phyloP scores from a whole-genome alignment of 1,140 invertebrate genomes.

The Coptotermes formosanus region DNA sequence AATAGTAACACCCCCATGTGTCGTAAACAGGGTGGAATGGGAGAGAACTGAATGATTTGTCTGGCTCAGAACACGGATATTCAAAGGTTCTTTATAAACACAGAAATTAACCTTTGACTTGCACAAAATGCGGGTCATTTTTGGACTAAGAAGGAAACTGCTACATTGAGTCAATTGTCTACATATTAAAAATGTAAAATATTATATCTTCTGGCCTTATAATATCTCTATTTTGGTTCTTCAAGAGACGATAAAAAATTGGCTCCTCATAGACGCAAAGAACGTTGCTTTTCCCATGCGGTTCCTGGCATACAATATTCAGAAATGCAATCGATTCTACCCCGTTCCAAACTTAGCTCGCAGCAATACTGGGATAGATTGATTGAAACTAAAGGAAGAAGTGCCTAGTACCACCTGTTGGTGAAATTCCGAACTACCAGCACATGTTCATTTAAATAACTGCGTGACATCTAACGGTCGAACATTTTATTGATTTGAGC shows the following conservation, averaged over 20 bases:
- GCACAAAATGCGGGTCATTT: too few species aligned
- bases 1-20: too few species aligned
- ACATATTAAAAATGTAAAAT: too few species aligned
- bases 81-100: too few species aligned
- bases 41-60: too few species aligned
- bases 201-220: background rate
- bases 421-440: background rate
- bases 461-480: background rate
- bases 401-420: background rate
- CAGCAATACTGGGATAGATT: background rate
- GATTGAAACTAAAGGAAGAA: background rate
- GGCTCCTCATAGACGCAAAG: background rate
- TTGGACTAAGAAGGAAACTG: too few species aligned
- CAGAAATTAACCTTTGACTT: too few species aligned
- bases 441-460: background rate
- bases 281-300: background rate
- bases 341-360: background rate
- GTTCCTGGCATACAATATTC: background rate
- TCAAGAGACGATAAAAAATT: background rate
- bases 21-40: too few species aligned
- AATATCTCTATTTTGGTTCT: background rate
- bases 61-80: too few species aligned
- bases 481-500: background rate
- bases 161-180: too few species aligned
- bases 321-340: background rate